Evolutionary conservation across 1,140 invertebrate species (phyloP), one percentile per base, ranked within the genome.

Genomic region (Paracyclopina nana): DNA sequence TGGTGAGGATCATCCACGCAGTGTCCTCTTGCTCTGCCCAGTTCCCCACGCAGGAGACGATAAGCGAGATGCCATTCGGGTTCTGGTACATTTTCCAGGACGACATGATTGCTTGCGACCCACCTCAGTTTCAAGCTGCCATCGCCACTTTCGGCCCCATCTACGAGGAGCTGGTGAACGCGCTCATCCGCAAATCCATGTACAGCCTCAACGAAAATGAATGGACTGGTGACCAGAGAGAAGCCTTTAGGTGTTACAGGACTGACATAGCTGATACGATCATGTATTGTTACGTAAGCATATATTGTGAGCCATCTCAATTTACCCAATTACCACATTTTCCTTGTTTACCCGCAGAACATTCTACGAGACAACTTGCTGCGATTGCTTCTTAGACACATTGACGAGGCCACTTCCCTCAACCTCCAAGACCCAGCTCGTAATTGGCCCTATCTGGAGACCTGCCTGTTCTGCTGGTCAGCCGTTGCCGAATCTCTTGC

Each of bases 261-360:
- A 84, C 90, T 64, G 87, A 92, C 57, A 79, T 86, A 40, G 77
- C 80, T 0, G 86, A 94, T 63, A 84, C 82, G 20, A 75, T 88
- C 61, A 76, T 80, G 64, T 87, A 87, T 62, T 84, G 83, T 63
- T 82, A 78, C 60, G n/a, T n/a, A n/a, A n/a, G n/a, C n/a, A n/a
- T n/a, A n/a, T n/a, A n/a, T n/a, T n/a, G n/a, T n/a, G n/a, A n/a
- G n/a, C n/a, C n/a, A n/a, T n/a, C n/a, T n/a, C n/a, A n/a, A n/a
- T n/a, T n/a, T n/a, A n/a, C n/a, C n/a, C n/a, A n/a, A n/a, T n/a
- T n/a, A n/a, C n/a, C n/a, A n/a, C n/a, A n/a, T n/a, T n/a, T n/a
- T n/a, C n/a, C n/a, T n/a, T n/a, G n/a, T n/a, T n/a, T n/a, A n/a
- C n/a, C n/a, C n/a, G n/a, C n/a, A n/a, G n/a, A 76, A 74, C 57